These are phyloP conservation scores for Nettapus auritus DNA, from an alignment of 2,113 vertebrate species.

Conservation along the genomic window DNA sequence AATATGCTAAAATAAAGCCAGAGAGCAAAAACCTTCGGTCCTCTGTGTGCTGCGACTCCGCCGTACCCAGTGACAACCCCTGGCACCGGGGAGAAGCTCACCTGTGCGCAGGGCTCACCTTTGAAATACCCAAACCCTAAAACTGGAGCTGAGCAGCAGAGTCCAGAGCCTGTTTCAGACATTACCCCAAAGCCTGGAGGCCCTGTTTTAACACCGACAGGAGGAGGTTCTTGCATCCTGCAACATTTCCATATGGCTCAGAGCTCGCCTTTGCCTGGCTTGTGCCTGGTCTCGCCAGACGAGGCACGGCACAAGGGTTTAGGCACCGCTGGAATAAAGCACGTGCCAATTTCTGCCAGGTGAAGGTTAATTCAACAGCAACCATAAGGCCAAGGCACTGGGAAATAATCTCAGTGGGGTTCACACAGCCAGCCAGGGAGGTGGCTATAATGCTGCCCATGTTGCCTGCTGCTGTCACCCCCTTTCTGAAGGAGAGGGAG, in stretches of 20 bases:
- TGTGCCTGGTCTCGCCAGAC: background rate
- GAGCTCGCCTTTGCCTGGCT: background rate
- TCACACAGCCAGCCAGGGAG: no score
- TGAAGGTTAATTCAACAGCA: no score
- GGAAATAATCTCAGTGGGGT: background rate
- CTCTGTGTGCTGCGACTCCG: background rate
- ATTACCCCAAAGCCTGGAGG: background rate
- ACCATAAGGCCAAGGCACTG: no score
- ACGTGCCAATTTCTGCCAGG: background rate
- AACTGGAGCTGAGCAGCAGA: background rate
- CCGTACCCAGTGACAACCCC: background rate
- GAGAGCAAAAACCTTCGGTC: background rate
- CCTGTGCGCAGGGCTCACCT: background rate
- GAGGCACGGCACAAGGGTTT: background rate
- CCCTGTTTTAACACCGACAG: background rate
- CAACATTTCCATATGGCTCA: background rate
- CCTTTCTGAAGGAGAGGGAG: background rate
- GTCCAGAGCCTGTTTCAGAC: background rate
- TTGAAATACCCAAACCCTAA: background rate
- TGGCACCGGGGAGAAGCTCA: no score
- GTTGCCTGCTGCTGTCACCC: background rate
- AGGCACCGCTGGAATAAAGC: background rate
- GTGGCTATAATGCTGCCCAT: background rate
- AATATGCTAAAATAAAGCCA: conserved; percentile 33
- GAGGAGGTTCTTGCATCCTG: background rate